Conservation (phyloP, 2,113 vertebrate species). For the Chauna torquata region DNA sequence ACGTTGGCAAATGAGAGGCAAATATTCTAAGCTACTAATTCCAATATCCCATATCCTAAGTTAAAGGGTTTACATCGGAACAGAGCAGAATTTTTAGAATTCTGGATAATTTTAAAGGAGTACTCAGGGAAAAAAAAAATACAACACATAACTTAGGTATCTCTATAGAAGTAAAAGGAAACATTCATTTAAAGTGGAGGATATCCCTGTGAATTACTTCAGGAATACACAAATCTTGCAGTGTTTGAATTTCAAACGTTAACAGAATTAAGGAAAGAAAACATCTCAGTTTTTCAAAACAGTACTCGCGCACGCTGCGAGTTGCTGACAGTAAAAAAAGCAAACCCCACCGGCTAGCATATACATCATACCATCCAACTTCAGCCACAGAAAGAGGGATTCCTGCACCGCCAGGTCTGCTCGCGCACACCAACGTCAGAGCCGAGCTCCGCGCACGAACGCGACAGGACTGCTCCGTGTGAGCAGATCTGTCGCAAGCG, state of each 20-base stretch:
- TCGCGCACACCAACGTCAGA: accelerated
- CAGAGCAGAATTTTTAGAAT: neutral
- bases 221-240: neutral
- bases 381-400: accelerated
- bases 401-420: neutral
- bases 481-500: accelerated
- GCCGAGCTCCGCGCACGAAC: accelerated
- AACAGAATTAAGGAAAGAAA: neutral
- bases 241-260: neutral
- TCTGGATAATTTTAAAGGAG: neutral
- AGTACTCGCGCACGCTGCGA: accelerated
- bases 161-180: neutral
- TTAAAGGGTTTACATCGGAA: neutral
- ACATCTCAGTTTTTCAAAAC: neutral
- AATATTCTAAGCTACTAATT: neutral
- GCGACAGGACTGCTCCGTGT: accelerated
- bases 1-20: neutral
- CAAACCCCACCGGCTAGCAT: neutral
- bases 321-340: neutral
- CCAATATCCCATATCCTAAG: neutral
- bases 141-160: neutral
- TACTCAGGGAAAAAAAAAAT: neutral
- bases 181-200: neutral
- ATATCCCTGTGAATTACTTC: neutral
- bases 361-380: accelerated